Base-by-base conservation (phyloP, 1,140 invertebrate species). In the Zaprionus camerounensis region DNA sequence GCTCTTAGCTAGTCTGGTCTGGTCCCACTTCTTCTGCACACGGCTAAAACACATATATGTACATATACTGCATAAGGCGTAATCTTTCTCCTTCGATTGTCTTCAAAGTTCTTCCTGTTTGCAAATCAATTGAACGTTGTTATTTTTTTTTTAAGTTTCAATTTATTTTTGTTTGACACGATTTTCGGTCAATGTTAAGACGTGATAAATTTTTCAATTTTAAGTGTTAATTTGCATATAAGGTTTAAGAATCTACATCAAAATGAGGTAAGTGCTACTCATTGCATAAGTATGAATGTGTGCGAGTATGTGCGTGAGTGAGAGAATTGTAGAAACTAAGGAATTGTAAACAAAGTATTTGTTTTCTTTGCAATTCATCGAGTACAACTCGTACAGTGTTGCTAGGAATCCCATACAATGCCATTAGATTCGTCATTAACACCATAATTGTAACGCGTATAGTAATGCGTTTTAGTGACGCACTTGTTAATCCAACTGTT, bases 241-340 rank as follows among this genome's bases (percentile, higher is more conserved):
- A 51, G 9, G 22, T 34, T 24, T 44, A 44, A 13, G 31, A 2
- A 17, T 3, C 31, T 24, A 15, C 3, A 24, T 46, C 28, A 70
- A 64, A 58, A 75, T 75, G 72, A 71, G 59, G 72, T 75, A 59
- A 75, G 72, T 70, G 57, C 20, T 57, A 12, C 11, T 46, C n/a
- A 20, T 24, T 24, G 20, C 46, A 13, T 24, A 51, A 24, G 20
- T 49, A 11, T 51, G 24, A 26, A 26, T 26, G 24, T 26, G 11
- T 51, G 22, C 13, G 12, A 9, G 20, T 22, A 20, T 51, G 46
- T 51, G 46, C 12, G 20, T 24, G 4, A 22, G 11, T 5, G 46
- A 3, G 46, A 51, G 17, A 46, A 46, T 20, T 20, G 1, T 46
- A 17, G 1, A 22, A 49, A 20, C 44, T 17, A 20, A 12, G 20